These are phyloP conservation scores for Actenoides hombroni DNA, from an alignment of 2,113 vertebrate species.

Conservation along the genomic window DNA sequence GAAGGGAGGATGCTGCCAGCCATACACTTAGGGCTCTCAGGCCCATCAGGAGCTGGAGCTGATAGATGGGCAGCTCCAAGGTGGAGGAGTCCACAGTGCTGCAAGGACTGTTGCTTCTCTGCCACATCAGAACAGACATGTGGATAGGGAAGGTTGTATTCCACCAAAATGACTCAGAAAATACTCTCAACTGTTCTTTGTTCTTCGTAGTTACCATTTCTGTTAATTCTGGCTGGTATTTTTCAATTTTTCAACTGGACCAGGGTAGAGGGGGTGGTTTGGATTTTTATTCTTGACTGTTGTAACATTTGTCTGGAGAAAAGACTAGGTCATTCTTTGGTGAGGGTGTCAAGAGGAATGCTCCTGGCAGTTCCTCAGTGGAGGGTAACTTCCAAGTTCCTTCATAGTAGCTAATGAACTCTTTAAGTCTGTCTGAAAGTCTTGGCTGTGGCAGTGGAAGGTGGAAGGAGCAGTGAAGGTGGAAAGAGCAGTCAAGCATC, in stretches of 20 bases:
- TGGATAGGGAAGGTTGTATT: background rate
- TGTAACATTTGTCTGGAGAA: background rate
- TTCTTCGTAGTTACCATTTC: background rate
- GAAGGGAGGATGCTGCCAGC: background rate
- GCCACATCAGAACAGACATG: background rate
- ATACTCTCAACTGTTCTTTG: background rate
- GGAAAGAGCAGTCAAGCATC: background rate
- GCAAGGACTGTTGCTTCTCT: background rate
- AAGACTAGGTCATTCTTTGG: background rate
- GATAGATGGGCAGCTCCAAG: background rate
- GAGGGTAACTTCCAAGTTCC: background rate
- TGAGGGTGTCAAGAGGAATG: background rate
- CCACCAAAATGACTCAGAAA: background rate
- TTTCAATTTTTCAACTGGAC: background rate
- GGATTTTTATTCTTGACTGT: background rate
- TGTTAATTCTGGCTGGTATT: background rate
- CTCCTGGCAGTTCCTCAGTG: background rate
- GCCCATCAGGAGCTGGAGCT: background rate
- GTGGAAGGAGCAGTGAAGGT: background rate
- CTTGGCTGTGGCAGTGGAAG: background rate
- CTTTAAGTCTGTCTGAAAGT: background rate
- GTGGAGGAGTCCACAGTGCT: rapidly evolving
- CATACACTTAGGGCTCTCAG: background rate
- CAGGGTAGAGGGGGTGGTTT: background rate
- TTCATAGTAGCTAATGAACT: background rate